phyloP scores from a whole-genome alignment of 2,797 vertebrate species.

The Setipinna tenuifilis region DNA sequence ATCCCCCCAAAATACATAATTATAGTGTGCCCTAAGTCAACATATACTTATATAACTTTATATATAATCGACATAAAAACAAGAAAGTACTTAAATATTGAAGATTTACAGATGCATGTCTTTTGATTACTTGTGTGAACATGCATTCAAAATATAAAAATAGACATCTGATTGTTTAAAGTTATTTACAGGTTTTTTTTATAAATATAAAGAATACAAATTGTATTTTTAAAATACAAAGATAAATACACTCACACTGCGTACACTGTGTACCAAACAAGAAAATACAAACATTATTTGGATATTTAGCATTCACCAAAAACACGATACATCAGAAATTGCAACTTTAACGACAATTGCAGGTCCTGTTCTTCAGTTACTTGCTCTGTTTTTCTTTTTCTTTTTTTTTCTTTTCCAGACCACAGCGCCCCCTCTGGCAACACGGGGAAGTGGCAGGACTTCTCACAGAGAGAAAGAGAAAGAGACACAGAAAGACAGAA shows the following conservation, averaged over 20 bases:
- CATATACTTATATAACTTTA: slow-evolving; percentile 67
- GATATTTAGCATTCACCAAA: slow-evolving; percentile 97
- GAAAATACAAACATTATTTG: slow-evolving; percentile 92
- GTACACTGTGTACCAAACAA: slow-evolving; percentile 89
- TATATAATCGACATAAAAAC: slow-evolving; percentile 67
- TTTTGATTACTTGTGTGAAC: slow-evolving; percentile 70
- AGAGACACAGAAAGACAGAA: neutral
- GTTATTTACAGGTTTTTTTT: slow-evolving; percentile 83
- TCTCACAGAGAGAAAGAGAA: slow-evolving; percentile 29
- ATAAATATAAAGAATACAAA: slow-evolving; percentile 99
- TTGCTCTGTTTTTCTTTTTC: slow-evolving; percentile 38
- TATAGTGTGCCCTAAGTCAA: slow-evolving; percentile 42
- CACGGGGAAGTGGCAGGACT: slow-evolving; percentile 70
- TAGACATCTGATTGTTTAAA: slow-evolving; percentile 89
- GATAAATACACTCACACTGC: slow-evolving; percentile 98
- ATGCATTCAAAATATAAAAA: slow-evolving; percentile 94
- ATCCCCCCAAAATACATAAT: slow-evolving; percentile 47
- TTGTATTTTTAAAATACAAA: slow-evolving; percentile 99
- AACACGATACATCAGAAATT: slow-evolving; percentile 97
- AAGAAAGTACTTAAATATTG: slow-evolving; percentile 68
- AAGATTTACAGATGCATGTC: slow-evolving; percentile 62
- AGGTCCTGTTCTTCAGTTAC: slow-evolving; percentile 62
- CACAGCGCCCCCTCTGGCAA: slow-evolving; percentile 54
- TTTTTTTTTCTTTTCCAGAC: slow-evolving; percentile 44
- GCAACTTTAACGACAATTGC: slow-evolving; percentile 88